phyloP scores from a whole-genome alignment of 2,888 invertebrate species.

The Ecliptopera silaceata region DNA sequence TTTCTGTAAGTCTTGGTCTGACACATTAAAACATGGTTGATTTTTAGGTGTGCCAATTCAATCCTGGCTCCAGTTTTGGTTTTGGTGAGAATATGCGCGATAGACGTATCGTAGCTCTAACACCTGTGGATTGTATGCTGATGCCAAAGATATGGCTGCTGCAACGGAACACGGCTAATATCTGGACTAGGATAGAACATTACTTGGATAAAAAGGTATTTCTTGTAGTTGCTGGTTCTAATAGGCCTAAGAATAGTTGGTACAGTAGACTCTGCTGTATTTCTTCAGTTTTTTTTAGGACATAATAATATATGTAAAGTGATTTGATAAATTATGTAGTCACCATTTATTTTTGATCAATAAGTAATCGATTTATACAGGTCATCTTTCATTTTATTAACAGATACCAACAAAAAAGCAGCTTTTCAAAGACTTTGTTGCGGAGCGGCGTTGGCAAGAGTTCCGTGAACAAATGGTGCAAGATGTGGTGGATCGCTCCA shows the following conservation, averaged over 20 bases:
- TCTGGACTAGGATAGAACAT: slow-evolving; percentile 85
- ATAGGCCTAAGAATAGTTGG: too few species aligned
- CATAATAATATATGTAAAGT: too few species aligned
- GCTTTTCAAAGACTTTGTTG: slow-evolving; percentile 81
- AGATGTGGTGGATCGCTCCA: slow-evolving; percentile 74
- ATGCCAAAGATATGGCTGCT: slow-evolving; percentile 88
- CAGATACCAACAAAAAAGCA: slow-evolving; percentile 82
- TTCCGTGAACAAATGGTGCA: slow-evolving; percentile 77
- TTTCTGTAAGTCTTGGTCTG: background rate
- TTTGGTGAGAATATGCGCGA: slow-evolving; percentile 87
- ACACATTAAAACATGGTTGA: background rate
- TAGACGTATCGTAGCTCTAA: slow-evolving; percentile 86
- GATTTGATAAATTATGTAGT: too few species aligned
- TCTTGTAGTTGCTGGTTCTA: too few species aligned
- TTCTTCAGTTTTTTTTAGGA: too few species aligned
- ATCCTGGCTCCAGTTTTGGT: slow-evolving; percentile 86
- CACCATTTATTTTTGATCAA: too few species aligned
- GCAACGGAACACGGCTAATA: slow-evolving; percentile 85
- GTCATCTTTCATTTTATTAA: background rate
- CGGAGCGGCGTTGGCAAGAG: slow-evolving; percentile 81
- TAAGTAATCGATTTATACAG: too few species aligned
- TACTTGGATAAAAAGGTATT: slow-evolving; percentile 81
- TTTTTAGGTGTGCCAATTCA: slow-evolving; percentile 80
- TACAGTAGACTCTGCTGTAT: too few species aligned
- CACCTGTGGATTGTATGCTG: slow-evolving; percentile 85